These are phyloP conservation scores for Euphydryas editha DNA, from an alignment of 2,888 invertebrate genomes.

Conservation along the genomic window DNA sequence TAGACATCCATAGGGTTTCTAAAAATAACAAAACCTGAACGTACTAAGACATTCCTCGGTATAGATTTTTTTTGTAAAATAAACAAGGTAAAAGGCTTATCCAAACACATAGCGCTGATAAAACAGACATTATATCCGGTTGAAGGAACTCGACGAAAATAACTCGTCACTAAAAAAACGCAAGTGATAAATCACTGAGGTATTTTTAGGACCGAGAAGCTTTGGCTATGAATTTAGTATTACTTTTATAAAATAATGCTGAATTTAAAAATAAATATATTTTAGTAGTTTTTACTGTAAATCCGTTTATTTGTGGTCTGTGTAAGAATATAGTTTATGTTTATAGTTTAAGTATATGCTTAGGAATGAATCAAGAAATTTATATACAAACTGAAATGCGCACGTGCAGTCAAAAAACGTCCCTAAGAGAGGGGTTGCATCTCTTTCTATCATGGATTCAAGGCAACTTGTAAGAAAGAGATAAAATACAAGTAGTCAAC, in stretches of 20 bases:
- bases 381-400: too few relatives aligned
- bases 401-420: too few relatives aligned
- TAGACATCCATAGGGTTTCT: neutral
- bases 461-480: too few relatives aligned
- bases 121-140: slow-evolving; percentile 25
- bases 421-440: too few relatives aligned
- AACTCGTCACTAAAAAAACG: slow-evolving; percentile 4
- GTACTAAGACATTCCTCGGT: neutral
- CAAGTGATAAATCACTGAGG: slow-evolving; percentile 27
- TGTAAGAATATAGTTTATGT: neutral
- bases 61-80: neutral
- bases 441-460: too few relatives aligned
- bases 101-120: slow-evolving; percentile 25
- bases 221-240: neutral
- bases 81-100: neutral
- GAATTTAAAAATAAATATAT: neutral
- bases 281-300: neutral
- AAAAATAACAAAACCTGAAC: too few relatives aligned
- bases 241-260: neutral
- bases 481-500: too few relatives aligned
- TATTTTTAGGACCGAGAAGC: slow-evolving; percentile 15
- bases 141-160: slow-evolving; percentile 14
- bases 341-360: too few relatives aligned
- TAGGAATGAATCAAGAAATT: too few relatives aligned
- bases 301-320: too few relatives aligned